phyloP scores from a whole-genome alignment of 2,797 vertebrate species.

The Numenius phaeopus region DNA sequence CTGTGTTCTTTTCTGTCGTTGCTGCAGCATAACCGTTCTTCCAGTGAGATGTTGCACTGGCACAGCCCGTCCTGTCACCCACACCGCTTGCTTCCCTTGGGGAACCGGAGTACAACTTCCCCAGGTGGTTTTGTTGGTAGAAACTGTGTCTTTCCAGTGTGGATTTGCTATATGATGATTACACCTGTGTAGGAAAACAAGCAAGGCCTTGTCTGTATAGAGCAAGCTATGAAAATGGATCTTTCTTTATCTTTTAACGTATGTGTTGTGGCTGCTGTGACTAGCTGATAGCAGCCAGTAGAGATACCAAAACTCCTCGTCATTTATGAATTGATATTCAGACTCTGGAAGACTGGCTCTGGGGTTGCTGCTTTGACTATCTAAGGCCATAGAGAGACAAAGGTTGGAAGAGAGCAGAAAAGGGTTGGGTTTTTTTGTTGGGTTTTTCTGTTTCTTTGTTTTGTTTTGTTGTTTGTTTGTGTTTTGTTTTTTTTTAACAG shows the following conservation, averaged over 20 bases:
- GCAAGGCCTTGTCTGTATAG: background rate
- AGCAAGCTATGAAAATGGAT: background rate
- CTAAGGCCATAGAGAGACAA: background rate
- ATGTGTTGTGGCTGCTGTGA: rapidly evolving
- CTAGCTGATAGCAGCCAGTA: background rate
- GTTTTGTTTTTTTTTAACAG: background rate
- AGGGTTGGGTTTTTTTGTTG: rapidly evolving
- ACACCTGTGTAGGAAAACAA: background rate
- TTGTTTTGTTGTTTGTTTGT: background rate
- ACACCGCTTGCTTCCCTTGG: rapidly evolving
- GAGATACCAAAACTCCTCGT: background rate
- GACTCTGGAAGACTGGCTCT: background rate
- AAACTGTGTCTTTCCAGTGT: background rate
- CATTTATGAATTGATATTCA: rapidly evolving
- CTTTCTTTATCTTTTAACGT: rapidly evolving
- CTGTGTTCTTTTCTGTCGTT: rapidly evolving
- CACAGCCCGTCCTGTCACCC: too few species aligned
- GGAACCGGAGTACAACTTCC: too few species aligned
- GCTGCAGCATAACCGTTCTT: background rate
- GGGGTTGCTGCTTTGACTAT: background rate
- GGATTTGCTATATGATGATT: rapidly evolving
- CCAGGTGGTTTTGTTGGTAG: too few species aligned
- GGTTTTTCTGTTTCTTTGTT: background rate
- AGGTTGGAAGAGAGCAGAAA: background rate
- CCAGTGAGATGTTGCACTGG: rapidly evolving